Percentiles rank a stretch among this genome's conserved stretches.
phyloP scores from a whole-genome alignment of 2,113 vertebrate species.

The Nycticryphes semicollaris region DNA sequence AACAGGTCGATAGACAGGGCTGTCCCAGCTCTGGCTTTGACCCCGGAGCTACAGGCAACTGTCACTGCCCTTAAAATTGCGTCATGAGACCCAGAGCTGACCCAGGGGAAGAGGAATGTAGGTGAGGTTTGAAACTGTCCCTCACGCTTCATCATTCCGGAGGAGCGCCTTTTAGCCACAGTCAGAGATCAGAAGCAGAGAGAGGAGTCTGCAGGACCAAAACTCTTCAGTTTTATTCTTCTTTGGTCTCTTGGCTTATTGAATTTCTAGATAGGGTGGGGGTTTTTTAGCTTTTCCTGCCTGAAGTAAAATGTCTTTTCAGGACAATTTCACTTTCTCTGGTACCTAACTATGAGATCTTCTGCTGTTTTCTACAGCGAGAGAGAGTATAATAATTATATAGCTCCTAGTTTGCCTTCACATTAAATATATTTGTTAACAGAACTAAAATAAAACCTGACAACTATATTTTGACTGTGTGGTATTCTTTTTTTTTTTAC shows the following conservation, averaged over 20 bases:
- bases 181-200: not conserved
- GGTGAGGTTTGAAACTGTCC: not conserved
- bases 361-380: not conserved
- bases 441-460: conserved; percentile 17
- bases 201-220: not conserved
- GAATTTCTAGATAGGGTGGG: not conserved
- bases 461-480: not conserved
- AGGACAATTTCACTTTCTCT: not conserved
- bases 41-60: not conserved
- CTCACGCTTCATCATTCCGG: not conserved
- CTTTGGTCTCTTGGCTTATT: not conserved
- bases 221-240: conserved; percentile 9
- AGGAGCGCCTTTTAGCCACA: not conserved
- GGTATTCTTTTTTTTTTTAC: not conserved
- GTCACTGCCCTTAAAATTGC: not conserved
- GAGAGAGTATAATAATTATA: not conserved
- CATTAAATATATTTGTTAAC: conserved; percentile 1
- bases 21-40: not conserved
- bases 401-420: not conserved
- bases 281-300: conserved; percentile 15
- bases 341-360: not conserved
- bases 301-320: conserved; percentile 43
- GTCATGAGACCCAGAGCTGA: not conserved
- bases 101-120: not conserved
- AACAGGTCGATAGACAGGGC: not conserved